Conservation (phyloP, 2,888 invertebrate species). For the Tipula helvola region DNA sequence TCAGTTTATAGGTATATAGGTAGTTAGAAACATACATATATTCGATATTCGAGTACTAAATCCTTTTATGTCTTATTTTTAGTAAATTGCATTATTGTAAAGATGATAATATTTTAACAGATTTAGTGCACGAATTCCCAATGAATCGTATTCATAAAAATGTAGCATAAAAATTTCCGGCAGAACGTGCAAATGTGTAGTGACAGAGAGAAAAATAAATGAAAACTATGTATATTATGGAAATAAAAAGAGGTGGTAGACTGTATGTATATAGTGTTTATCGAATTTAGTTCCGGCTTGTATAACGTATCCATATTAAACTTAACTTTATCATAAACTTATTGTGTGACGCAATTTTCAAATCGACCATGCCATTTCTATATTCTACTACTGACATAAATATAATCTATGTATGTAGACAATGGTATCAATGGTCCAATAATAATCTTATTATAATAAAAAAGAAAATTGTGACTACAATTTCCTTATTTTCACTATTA, state of each 20-base stretch:
- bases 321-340: too few species aligned
- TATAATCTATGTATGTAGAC: background rate
- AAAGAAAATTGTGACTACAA: background rate
- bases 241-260: background rate
- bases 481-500: background rate
- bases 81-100: background rate
- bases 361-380: background rate
- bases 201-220: background rate
- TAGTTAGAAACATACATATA: background rate
- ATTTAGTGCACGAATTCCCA: background rate
- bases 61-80: background rate
- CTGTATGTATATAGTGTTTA: background rate
- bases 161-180: background rate
- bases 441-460: background rate
- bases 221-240: background rate
- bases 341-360: background rate
- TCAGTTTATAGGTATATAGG: background rate
- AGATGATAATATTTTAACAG: background rate
- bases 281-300: background rate
- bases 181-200: background rate
- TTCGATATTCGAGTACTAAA: background rate
- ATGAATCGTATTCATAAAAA: background rate
- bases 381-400: background rate
- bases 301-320: background rate
- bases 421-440: background rate